Evolutionary conservation across 35 echinoderm and acorn worm species (phyloP), one percentile per base, ranked within the genome.

Genomic region (Amphiura filiformis): DNA sequence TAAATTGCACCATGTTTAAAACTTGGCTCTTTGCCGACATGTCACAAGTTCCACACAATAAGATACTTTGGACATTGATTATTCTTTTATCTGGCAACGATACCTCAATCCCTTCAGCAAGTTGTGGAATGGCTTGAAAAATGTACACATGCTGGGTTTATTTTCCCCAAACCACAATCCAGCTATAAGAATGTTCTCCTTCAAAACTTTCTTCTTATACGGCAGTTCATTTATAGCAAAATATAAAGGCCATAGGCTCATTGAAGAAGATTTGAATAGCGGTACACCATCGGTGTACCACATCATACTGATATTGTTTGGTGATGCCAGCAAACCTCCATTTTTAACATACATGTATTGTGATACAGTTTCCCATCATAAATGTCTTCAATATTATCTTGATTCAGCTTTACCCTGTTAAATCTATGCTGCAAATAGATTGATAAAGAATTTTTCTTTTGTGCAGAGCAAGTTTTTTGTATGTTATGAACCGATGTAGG

Each of bases 261-360:
- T 87, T 79, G 79, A 80, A 44, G 93, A 94, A 0, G 92, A 94
- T 52, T 94, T 94, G 35, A 93, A 93, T 56, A 93, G 52, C 0
- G 91, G 81, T 0, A 93, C 14, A 15, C 91, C 91, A 88, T 94
- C 92, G 34, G 92, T 94, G 44, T 94, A 83, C 91, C 91, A 94
- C 61, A 94, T 88, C 13, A 94, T 75, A 20, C 84, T 87, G n/a
- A 94, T 33, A 77, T 94, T 94, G 34, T 94, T n/a, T 56, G n/a
- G 1, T 32, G 86, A 77, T 33, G 32, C 0, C 20, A 94, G 76
- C 40, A n/a, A 94, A 83, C 0, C 64, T 38, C 32, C 70, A 36
- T 65, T 9, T 28, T 40, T 28, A 11, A 30, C 33, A 82, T 23
- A 65, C 30, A 38, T 70, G 30, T 31, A n/a, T n/a, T n/a, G n/a